Evolutionary conservation across 2,113 vertebrate species (phyloP).

Genomic region (Aphyosemion australe): DNA sequence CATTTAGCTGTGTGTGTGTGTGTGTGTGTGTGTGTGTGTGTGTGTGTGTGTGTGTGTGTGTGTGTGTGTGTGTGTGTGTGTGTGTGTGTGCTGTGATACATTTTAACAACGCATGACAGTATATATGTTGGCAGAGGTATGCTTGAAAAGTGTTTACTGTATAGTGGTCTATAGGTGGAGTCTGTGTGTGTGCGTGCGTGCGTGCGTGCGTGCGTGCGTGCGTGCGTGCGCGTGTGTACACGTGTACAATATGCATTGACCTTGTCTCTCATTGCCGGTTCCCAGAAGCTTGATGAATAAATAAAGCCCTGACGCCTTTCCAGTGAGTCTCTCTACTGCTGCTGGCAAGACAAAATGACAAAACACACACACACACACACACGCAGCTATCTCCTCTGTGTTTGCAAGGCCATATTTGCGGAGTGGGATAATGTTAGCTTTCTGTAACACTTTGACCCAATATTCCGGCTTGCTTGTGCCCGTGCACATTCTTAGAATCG

Average conservation of each 20-base stretch:
- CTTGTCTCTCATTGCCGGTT: slow-evolving; percentile 68
- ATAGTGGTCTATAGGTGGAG: slow-evolving; percentile 39
- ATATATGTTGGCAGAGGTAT: slow-evolving; percentile 35
- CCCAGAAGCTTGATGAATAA: slow-evolving; percentile 76
- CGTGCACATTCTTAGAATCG: slow-evolving; percentile 15
- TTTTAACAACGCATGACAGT: slow-evolving; percentile 34
- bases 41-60: background rate
- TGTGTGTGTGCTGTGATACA: slow-evolving; percentile 4
- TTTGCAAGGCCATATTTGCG: slow-evolving; percentile 52
- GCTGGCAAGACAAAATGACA: slow-evolving; percentile 56
- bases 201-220: background rate
- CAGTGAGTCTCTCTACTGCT: slow-evolving; percentile 48
- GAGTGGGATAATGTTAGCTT: slow-evolving; percentile 52
- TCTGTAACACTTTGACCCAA: slow-evolving; percentile 28
- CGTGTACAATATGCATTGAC: slow-evolving; percentile 57
- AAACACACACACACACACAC: slow-evolving; percentile 4
- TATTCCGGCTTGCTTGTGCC: slow-evolving; percentile 30
- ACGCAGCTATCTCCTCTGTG: slow-evolving; percentile 33
- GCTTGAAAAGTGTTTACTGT: slow-evolving; percentile 32
- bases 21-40: slow-evolving; percentile 9
- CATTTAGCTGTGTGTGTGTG: slow-evolving; percentile 63
- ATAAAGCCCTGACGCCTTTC: slow-evolving; percentile 68
- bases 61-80: no score
- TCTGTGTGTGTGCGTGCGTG: background rate
- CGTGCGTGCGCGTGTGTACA: background rate